phyloP scores from a whole-genome alignment of 2,888 invertebrate genomes.

The Mythimna albipuncta region DNA sequence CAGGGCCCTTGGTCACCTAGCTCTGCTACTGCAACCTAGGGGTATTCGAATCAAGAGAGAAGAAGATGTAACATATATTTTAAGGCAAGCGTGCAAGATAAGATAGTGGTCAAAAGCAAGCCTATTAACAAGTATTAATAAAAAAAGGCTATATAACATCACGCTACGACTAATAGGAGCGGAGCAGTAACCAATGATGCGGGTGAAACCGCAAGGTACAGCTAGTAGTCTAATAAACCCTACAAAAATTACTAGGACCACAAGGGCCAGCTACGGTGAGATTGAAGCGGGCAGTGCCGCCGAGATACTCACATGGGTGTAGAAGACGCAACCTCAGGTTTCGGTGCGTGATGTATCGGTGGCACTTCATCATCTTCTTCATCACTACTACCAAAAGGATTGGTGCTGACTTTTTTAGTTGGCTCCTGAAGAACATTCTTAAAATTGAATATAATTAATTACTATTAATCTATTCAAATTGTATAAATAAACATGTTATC shows the following conservation, averaged over 20 bases:
- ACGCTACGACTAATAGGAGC: no score
- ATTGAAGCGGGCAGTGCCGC: not conserved
- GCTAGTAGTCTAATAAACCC: no score
- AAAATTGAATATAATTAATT: constrained; percentile 50
- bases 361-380: constrained; percentile 90
- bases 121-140: no score
- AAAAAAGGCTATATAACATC: no score
- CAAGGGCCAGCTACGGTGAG: not conserved
- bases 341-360: constrained; percentile 75
- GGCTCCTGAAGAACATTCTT: constrained; percentile 76
- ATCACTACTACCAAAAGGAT: constrained; percentile 93
- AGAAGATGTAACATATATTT: no score
- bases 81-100: no score
- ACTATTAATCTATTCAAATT: not conserved
- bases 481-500: not conserved
- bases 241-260: not conserved
- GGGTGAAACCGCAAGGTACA: no score
- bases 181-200: no score
- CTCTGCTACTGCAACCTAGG: no score
- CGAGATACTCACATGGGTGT: constrained; percentile 76
- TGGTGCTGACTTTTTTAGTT: constrained; percentile 86
- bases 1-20: no score
- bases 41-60: no score
- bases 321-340: constrained; percentile 68
- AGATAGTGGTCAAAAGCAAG: no score